These are phyloP conservation scores for Chlorospingus semifuscus DNA, from an alignment of 2,797 vertebrate genomes.

Conservation along the genomic window DNA sequence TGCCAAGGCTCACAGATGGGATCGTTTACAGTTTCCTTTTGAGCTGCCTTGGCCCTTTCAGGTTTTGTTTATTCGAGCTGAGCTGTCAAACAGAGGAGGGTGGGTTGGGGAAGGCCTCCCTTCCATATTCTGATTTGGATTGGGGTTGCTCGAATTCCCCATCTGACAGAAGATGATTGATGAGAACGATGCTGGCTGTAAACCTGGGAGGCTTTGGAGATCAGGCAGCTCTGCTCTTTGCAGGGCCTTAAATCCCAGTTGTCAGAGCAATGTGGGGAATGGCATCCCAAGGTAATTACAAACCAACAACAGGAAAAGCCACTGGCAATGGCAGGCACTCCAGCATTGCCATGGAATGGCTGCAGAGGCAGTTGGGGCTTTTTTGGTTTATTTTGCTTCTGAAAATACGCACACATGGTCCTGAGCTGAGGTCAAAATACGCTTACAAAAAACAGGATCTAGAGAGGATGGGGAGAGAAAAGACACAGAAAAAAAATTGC, in stretches of 20 bases:
- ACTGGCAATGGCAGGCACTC: background rate
- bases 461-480: background rate
- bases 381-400: background rate
- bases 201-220: conserved; percentile 11
- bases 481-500: background rate
- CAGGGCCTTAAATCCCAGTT: background rate
- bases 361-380: background rate
- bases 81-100: conserved; percentile 41
- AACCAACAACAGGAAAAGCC: conserved; percentile 24
- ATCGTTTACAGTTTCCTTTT: conserved; percentile 71
- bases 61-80: conserved; percentile 67
- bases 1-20: conserved; percentile 72
- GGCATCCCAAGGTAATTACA: conserved; percentile 9
- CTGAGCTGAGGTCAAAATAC: background rate
- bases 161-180: conserved; percentile 56
- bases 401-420: background rate
- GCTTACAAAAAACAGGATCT: background rate
- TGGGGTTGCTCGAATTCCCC: conserved; percentile 27
- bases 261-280: background rate
- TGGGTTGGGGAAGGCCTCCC: background rate
- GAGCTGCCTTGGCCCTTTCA: conserved; percentile 67
- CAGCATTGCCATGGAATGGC: background rate
- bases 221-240: background rate
- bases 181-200: conserved; percentile 21
- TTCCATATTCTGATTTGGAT: conserved; percentile 40